Evolutionary conservation across 2,113 vertebrate genomes (phyloP).

Genomic region (Gymnarchus niloticus): DNA sequence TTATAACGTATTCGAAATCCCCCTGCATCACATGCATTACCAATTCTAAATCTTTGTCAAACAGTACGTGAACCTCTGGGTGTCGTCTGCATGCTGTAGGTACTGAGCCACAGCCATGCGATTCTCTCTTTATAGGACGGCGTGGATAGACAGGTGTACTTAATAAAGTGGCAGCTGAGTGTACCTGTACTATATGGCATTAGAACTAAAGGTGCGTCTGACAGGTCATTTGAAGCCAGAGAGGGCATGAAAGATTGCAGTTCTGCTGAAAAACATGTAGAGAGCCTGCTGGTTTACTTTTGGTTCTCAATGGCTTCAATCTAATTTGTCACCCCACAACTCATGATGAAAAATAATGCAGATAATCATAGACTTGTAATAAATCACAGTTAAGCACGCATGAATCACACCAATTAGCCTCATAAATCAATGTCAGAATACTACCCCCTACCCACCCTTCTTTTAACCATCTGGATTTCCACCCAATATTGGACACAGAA

Average conservation of each 20-base stretch:
- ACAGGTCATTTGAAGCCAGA: background rate
- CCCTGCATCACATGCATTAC: too few species aligned
- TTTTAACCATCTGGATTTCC: background rate
- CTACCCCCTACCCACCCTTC: background rate
- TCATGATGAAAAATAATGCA: background rate
- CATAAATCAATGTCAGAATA: conserved; percentile 2
- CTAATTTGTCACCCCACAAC: background rate
- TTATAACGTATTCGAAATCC: too few species aligned
- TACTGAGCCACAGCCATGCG: background rate
- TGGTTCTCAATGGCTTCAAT: background rate
- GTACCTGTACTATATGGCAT: background rate
- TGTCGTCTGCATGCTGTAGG: background rate
- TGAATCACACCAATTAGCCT: background rate
- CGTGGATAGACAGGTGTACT: background rate
- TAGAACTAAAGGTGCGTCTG: background rate
- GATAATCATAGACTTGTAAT: background rate
- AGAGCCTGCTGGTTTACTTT: background rate
- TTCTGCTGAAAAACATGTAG: background rate
- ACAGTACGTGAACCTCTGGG: background rate
- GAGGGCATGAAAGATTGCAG: background rate
- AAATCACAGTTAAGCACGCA: background rate
- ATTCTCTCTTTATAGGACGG: background rate
- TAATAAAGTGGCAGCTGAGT: background rate
- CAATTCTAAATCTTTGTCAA: too few species aligned
- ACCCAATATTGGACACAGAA: background rate